Evolutionary conservation across 2,797 vertebrate species (phyloP).

Genomic region (Pterois miles): DNA sequence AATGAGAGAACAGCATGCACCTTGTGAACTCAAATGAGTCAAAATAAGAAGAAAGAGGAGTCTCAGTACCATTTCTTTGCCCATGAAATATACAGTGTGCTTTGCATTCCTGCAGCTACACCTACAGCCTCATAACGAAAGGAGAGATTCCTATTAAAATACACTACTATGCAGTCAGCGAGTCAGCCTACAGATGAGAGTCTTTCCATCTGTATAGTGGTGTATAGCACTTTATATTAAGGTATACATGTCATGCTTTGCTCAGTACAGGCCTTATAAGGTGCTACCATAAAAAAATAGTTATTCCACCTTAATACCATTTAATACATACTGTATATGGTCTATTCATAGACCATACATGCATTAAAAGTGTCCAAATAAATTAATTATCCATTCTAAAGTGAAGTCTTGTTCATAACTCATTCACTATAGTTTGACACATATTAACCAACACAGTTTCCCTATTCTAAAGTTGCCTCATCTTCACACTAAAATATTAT

Average conservation of each 20-base stretch:
- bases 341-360: not conserved
- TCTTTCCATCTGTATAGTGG: constrained; percentile 1
- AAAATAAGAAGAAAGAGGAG: not conserved
- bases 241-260: not conserved
- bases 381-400: not conserved
- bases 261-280: not conserved
- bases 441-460: not conserved
- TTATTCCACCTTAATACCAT: not conserved
- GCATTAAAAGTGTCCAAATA: not conserved
- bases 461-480: no score
- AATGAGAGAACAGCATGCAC: not conserved
- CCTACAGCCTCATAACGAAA: constrained; percentile 18
- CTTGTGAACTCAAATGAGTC: not conserved
- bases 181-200: constrained; percentile 6
- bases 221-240: not conserved
- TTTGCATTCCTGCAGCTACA: constrained; percentile 4
- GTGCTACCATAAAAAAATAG: not conserved
- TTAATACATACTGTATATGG: not conserved
- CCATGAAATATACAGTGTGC: not conserved
- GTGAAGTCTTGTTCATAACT: not conserved
- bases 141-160: constrained; percentile 9
- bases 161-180: constrained; percentile 3
- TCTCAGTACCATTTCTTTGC: not conserved
- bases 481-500: not conserved
- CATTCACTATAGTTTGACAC: not conserved